These are phyloP conservation scores for Dysmachus trigonus DNA, from an alignment of 2,888 invertebrate species.

Conservation along the genomic window DNA sequence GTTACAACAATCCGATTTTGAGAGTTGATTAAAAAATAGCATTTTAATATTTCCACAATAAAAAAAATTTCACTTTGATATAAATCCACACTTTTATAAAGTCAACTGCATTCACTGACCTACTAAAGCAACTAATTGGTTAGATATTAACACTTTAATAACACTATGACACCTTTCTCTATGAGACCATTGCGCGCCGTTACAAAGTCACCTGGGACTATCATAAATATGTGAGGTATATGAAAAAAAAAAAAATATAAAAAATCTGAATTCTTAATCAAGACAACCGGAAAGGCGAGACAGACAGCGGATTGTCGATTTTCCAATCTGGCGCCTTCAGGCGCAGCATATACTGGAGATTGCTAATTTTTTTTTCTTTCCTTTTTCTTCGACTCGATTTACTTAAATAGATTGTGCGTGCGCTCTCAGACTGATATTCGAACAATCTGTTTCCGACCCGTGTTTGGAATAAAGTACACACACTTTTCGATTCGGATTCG, in stretches of 20 bases:
- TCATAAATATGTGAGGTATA: neutral
- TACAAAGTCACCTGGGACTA: neutral
- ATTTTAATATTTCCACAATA: neutral
- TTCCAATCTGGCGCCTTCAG: neutral
- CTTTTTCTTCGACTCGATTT: neutral
- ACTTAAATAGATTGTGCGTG: slow-evolving; percentile 6
- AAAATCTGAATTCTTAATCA: neutral
- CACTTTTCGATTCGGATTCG: neutral
- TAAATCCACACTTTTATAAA: neutral
- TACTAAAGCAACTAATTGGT: neutral
- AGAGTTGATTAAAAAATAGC: neutral
- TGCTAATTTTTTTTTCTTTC: neutral
- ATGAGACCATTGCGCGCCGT: neutral
- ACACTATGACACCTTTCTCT: neutral
- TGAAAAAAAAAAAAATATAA: neutral
- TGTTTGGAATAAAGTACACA: slow-evolving; percentile 3
- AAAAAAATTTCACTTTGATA: neutral
- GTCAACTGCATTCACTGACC: neutral
- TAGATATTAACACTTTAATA: neutral
- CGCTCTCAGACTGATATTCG: neutral
- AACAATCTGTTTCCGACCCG: neutral
- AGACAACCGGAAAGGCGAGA: neutral
- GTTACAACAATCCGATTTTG: neutral
- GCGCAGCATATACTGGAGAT: neutral
- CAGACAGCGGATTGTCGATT: neutral